These are phyloP conservation scores for Acanthoscelides obtectus DNA, from an alignment of 2,888 invertebrate genomes.

Conservation along the genomic window DNA sequence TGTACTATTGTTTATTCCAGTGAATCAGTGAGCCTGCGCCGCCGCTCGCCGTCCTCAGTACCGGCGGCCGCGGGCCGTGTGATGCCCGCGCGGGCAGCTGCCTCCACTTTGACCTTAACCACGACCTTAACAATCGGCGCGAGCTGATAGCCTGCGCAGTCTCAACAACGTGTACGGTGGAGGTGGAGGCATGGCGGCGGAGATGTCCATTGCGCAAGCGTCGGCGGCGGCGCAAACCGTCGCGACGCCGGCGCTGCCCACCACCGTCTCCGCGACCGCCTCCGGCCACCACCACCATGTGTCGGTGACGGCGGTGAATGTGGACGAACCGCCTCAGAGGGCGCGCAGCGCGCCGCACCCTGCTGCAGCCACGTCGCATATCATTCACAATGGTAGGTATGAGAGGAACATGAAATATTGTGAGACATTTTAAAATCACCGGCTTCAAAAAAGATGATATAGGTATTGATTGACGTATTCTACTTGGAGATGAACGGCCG, in stretches of 20 bases:
- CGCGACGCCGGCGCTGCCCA: background rate
- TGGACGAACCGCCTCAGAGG: conserved; percentile 41
- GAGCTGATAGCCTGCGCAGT: conserved; percentile 42
- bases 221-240: background rate
- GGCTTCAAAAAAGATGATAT: too few species aligned
- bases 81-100: conserved; percentile 14
- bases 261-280: conserved; percentile 9
- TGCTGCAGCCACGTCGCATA: background rate
- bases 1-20: too few species aligned
- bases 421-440: too few species aligned
- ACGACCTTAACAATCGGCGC: conserved; percentile 34
- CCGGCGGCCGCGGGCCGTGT: conserved; percentile 12
- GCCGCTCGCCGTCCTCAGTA: background rate
- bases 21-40: background rate
- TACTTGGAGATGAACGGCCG: too few species aligned
- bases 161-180: conserved; percentile 3
- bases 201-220: background rate
- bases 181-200: background rate
- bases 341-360: conserved; percentile 30
- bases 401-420: too few species aligned
- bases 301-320: conserved; percentile 78
- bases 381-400: conserved; percentile 21
- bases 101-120: conserved; percentile 3
- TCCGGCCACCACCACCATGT: conserved; percentile 49
- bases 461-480: too few species aligned